phyloP scores from a whole-genome alignment of 1,140 invertebrate genomes.

The Rhyzopertha dominica region DNA sequence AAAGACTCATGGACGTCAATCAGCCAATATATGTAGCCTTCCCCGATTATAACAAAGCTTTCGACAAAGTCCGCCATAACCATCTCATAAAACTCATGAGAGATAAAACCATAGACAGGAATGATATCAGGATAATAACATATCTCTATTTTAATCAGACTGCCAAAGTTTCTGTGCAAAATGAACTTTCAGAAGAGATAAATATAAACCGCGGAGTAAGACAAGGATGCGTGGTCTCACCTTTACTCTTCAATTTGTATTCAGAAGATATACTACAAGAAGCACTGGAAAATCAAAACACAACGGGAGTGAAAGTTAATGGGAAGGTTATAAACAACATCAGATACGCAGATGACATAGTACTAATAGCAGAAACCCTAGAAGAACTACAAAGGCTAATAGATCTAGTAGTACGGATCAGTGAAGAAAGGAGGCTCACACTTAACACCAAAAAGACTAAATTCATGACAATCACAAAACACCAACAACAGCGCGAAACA shows the following conservation, averaged over 20 bases:
- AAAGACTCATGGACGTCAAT: constrained; percentile 4
- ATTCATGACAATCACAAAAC: constrained; percentile 20
- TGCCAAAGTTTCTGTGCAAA: neutral
- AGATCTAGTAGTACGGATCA: constrained; percentile 9
- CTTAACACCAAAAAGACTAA: constrained; percentile 21
- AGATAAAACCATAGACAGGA: constrained; percentile 9
- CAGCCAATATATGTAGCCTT: constrained; percentile 7
- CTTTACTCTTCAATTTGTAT: constrained; percentile 39
- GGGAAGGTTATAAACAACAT: constrained; percentile 14
- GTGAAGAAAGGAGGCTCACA: constrained; percentile 14
- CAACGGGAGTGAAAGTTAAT: constrained; percentile 17
- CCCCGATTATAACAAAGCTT: constrained; percentile 7
- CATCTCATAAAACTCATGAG: constrained; percentile 12
- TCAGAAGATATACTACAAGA: constrained; percentile 20
- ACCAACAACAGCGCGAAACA: too few species aligned
- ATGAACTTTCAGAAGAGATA: constrained; percentile 16
- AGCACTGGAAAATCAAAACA: constrained; percentile 9
- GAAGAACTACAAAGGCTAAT: constrained; percentile 19
- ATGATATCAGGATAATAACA: constrained; percentile 7
- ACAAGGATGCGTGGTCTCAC: constrained; percentile 38
- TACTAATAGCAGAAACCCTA: constrained; percentile 18
- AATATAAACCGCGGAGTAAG: constrained; percentile 28
- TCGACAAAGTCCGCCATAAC: constrained; percentile 8
- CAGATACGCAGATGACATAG: constrained; percentile 23
- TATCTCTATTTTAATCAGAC: constrained; percentile 8